A percentile compares a stretch with the other conserved stretches of the same genome.
These are phyloP conservation scores for Sapajus apella DNA, from an alignment of 2,113 vertebrate species.

Conservation along the genomic window DNA sequence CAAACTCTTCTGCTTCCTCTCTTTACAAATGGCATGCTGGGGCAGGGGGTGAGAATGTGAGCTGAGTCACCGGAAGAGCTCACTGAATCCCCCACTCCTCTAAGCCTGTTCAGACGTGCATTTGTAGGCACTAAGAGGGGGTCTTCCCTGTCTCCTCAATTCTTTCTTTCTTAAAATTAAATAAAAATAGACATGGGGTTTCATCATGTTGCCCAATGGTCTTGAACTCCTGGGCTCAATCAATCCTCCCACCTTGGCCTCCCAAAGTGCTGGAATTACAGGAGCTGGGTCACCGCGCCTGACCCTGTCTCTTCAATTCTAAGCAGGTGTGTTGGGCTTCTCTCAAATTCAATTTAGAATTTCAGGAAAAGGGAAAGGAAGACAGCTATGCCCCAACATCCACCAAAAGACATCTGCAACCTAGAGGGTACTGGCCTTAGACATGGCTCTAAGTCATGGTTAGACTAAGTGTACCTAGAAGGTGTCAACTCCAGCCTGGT, in stretches of 20 bases:
- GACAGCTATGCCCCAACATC: background rate
- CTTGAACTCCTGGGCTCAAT: too few species aligned
- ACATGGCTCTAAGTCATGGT: background rate
- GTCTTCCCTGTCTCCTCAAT: background rate
- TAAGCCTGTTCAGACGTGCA: background rate
- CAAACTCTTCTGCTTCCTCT: background rate
- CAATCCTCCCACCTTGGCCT: too few species aligned
- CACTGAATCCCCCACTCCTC: background rate
- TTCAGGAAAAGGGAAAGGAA: background rate
- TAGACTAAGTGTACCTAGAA: background rate
- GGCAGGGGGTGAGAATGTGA: background rate
- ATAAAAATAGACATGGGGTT: too few species aligned
- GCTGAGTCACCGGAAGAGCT: background rate
- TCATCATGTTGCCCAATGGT: too few species aligned
- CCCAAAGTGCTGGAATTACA: too few species aligned
- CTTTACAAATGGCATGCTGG: background rate
- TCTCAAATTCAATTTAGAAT: constrained; percentile 19
- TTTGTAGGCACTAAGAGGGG: background rate
- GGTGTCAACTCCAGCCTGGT: constrained; percentile 3
- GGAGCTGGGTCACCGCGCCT: too few species aligned
- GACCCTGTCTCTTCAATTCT: background rate
- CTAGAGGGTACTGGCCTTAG: background rate
- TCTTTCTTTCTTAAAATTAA: too few species aligned
- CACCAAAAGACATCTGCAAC: constrained; percentile 19
- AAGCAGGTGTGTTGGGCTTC: background rate